phyloP scores from a whole-genome alignment of 35 echinoderm and acorn worm genomes.

The Ptychodera flava region DNA sequence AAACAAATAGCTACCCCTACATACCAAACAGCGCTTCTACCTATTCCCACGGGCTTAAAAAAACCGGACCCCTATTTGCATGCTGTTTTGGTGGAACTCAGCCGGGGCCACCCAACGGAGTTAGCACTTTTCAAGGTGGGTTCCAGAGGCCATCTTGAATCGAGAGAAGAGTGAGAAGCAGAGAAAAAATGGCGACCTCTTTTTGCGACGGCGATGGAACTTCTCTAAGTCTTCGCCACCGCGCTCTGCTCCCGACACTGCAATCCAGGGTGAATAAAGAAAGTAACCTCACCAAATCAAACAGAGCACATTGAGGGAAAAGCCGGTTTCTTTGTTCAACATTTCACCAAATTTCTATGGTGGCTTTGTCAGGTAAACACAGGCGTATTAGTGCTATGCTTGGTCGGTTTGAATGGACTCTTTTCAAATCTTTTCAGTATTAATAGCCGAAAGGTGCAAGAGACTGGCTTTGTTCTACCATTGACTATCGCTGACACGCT shows the following conservation, averaged over 20 bases:
- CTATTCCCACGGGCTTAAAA: neutral
- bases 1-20: neutral
- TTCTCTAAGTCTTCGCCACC: too few relatives aligned
- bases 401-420: neutral
- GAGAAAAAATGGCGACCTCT: too few relatives aligned
- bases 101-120: neutral
- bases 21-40: neutral
- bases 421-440: neutral
- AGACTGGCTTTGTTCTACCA: neutral
- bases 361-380: neutral
- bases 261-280: too few relatives aligned
- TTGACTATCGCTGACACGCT: neutral
- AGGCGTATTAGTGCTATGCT: neutral
- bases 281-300: neutral
- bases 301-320: neutral
- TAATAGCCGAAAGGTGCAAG: neutral
- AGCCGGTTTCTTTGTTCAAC: neutral
- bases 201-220: too few relatives aligned
- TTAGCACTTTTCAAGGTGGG: neutral
- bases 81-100: neutral
- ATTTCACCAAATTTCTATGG: neutral
- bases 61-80: neutral
- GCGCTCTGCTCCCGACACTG: too few relatives aligned
- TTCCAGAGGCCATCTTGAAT: neutral
- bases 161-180: too few relatives aligned